Base-by-base conservation (phyloP, 1,140 invertebrate genomes). In the Zaprionus inermis region DNA sequence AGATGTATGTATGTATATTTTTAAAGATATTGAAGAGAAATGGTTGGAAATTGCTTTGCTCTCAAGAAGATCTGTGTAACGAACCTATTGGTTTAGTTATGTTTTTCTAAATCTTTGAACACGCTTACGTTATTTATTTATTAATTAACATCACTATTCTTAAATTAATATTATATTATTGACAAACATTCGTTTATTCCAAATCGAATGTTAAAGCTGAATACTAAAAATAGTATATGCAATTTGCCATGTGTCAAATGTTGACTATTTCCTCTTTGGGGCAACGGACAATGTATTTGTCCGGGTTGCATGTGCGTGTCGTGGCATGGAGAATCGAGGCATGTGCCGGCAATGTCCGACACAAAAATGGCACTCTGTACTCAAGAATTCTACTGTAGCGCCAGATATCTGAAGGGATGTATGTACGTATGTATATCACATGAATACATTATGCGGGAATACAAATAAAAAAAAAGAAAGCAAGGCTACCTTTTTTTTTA, bases 351-450 rank as follows among this genome's bases (percentile, higher is more conserved):
- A 36, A 22, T 49, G 20, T n/a, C 30, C 22, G 34, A 44, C 11
- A 18, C 34, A 57, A 44, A 58, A 66, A 55, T 66, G 63, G 63
- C 70, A 72, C 70, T 36, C 14, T 10, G 18, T 59, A n/a, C 30
- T 16, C 20, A 46, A 30, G 56, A 57, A 51, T 46, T 32, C 46
- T 44, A 5, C 11, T 52, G 16, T 38, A 30, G 24, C 10, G 38
- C 11, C 36, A 64, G 22, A 55, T 54, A 52, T 61, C 58, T 18
- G 32, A 10, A 28, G n/a, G 16, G 18, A 34, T n/a, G 32, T n/a
- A 57, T 57, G 18, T 28, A 32, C 28, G 6, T 28, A 32, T 10
- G 10, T 6, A 18, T 24, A 49, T 22, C 16, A 20, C 18, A 22
- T 28, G 34, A n/a, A 55, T 34, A 18, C 52, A 55, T 16, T 7